phyloP scores from a whole-genome alignment of 2,888 invertebrate species.

The Anthrax anthrax region DNA sequence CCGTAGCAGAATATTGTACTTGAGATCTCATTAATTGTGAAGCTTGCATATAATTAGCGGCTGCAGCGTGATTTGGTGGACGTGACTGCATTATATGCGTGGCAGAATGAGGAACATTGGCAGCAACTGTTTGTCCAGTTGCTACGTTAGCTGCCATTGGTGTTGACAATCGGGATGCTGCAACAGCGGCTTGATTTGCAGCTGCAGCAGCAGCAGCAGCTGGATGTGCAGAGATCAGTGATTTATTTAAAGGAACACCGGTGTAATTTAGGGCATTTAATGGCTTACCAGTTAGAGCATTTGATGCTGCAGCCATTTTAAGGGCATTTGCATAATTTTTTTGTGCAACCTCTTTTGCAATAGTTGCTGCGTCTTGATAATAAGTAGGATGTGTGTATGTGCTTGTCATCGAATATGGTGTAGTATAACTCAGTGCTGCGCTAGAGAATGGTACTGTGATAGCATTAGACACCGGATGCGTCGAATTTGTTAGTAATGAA shows the following conservation, averaged over 20 bases:
- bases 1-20: slow-evolving; percentile 13
- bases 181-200: slow-evolving; percentile 13
- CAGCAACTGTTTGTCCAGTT: background rate
- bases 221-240: slow-evolving; percentile 15
- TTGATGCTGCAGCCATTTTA: slow-evolving; percentile 41
- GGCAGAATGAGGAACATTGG: slow-evolving; percentile 2
- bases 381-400: slow-evolving; percentile 15
- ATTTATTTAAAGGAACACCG: slow-evolving; percentile 53
- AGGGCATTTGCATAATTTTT: slow-evolving; percentile 68
- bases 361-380: slow-evolving; percentile 44
- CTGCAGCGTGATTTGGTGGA: slow-evolving; percentile 13
- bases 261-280: slow-evolving; percentile 52
- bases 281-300: slow-evolving; percentile 32
- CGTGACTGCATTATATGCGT: slow-evolving; percentile 4
- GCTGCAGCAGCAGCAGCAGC: slow-evolving; percentile 14
- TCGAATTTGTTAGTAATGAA: slow-evolving; percentile 1
- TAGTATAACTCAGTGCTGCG: slow-evolving; percentile 10
- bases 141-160: background rate
- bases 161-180: slow-evolving; percentile 8
- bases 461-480: slow-evolving; percentile 8
- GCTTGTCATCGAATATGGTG: background rate
- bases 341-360: slow-evolving; percentile 70
- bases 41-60: background rate
- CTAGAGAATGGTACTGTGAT: slow-evolving; percentile 15
- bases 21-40: slow-evolving; percentile 10